phyloP scores from a whole-genome alignment of 2,888 invertebrate species.

The Cantharis rustica region DNA sequence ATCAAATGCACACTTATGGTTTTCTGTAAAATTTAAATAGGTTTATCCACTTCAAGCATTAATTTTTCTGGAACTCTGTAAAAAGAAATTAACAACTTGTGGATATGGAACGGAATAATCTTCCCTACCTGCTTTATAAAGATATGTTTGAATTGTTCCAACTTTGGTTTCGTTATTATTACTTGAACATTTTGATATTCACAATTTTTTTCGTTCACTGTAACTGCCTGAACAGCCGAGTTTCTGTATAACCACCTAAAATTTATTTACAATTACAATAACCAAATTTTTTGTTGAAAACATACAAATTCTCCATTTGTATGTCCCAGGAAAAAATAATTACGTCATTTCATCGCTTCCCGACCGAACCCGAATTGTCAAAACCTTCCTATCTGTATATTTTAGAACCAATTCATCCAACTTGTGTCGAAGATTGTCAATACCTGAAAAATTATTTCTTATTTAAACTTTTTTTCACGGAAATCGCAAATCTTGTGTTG shows the following conservation, averaged over 20 bases:
- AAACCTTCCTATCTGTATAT: constrained; percentile 58
- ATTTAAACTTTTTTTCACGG: too few relatives aligned
- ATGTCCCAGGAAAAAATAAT: not conserved
- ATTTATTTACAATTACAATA: constrained; percentile 19
- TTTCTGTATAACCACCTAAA: constrained; percentile 69
- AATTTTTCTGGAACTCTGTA: not conserved
- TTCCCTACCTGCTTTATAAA: constrained; percentile 25
- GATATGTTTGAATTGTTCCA: constrained; percentile 59
- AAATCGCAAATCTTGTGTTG: too few relatives aligned
- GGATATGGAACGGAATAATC: not conserved
- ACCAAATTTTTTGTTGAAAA: not conserved
- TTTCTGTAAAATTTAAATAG: too few relatives aligned
- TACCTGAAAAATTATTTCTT: constrained; percentile 52
- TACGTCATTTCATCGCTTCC: constrained; percentile 61
- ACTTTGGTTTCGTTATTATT: constrained; percentile 60
- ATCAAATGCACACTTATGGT: too few relatives aligned
- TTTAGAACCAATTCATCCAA: constrained; percentile 60
- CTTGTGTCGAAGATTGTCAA: constrained; percentile 53
- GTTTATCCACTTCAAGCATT: not conserved
- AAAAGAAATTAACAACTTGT: not conserved
- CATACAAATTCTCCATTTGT: not conserved
- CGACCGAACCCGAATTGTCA: constrained; percentile 62
- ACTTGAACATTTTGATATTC: constrained; percentile 63
- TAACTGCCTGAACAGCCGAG: constrained; percentile 61
- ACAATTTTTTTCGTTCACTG: constrained; percentile 58